phyloP scores from a whole-genome alignment of 1,140 invertebrate species.

The Triops cancriformis region DNA sequence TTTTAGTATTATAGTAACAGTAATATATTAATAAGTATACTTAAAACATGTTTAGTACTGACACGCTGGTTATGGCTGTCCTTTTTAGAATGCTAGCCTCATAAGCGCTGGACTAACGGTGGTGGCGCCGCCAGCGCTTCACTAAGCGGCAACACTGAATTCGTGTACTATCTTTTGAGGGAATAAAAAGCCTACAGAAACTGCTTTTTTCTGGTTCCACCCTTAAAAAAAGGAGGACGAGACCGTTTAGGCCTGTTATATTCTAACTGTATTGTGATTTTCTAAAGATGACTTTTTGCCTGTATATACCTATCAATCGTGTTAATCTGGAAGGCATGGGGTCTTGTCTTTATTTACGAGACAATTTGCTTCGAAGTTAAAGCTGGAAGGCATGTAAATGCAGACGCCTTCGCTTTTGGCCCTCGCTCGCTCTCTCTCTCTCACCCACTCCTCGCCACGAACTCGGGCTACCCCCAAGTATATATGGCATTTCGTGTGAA shows the following conservation, averaged over 20 bases:
- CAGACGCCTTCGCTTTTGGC: background rate
- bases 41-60: no score
- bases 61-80: no score
- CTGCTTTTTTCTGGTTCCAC: background rate
- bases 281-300: background rate
- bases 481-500: constrained; percentile 14
- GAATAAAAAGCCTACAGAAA: background rate
- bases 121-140: no score
- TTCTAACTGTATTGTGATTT: background rate
- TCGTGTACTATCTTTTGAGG: background rate
- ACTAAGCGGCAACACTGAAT: no score
- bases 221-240: background rate
- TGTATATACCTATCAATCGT: background rate
- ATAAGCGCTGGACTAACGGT: no score
- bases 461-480: background rate
- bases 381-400: background rate
- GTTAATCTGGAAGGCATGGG: constrained; percentile 6
- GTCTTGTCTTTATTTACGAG: constrained; percentile 8
- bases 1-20: no score
- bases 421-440: background rate
- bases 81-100: no score
- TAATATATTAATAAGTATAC: no score
- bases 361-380: background rate
- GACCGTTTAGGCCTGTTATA: background rate
- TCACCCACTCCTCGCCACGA: background rate